phyloP scores from a whole-genome alignment of 2,113 vertebrate species.

The Mesitornis unicolor region DNA sequence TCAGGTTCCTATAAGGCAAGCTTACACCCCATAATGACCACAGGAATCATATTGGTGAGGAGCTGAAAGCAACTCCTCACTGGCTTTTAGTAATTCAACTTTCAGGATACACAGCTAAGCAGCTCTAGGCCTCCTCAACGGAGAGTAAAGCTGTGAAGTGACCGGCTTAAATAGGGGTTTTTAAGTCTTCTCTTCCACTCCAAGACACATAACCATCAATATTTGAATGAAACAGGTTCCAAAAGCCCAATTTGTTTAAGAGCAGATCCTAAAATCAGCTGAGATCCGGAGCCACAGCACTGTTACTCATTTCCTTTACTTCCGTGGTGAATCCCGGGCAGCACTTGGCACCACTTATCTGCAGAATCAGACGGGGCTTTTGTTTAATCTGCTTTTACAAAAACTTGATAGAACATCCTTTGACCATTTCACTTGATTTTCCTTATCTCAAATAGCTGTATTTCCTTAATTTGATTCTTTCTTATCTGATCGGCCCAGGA shows the following conservation, averaged over 20 bases:
- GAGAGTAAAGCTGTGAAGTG: neutral
- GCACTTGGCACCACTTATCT: neutral
- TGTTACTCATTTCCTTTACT: neutral
- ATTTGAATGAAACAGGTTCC: neutral
- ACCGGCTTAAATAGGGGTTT: neutral
- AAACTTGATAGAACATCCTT: neutral
- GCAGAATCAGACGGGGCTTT: neutral
- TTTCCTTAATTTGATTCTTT: too few species aligned
- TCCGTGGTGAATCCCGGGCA: neutral
- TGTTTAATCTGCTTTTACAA: neutral
- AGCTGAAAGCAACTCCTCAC: neutral
- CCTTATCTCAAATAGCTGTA: too few species aligned
- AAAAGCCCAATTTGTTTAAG: neutral
- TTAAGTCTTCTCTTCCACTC: neutral
- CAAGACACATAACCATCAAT: neutral
- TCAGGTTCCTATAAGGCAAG: neutral
- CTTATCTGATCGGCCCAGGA: neutral
- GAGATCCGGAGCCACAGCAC: neutral
- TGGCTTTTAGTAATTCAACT: neutral
- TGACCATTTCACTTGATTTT: neutral
- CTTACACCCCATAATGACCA: neutral
- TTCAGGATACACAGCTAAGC: neutral
- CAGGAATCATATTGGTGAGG: neutral
- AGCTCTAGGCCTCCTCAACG: neutral
- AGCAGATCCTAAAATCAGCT: neutral